Conservation (phyloP, 1,140 invertebrate genomes). For the Diorhabda sublineata region DNA sequence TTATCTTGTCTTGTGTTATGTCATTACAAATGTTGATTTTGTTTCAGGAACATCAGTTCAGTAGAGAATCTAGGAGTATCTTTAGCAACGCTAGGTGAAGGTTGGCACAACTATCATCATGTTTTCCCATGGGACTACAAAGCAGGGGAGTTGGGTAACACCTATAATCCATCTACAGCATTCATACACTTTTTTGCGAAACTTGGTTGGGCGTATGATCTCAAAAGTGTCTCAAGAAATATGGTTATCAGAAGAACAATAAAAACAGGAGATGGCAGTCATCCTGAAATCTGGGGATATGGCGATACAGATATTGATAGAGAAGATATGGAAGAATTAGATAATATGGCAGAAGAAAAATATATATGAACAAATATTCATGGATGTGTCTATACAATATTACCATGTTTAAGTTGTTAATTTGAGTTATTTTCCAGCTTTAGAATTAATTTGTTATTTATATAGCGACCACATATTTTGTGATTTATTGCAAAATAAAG, state of each 20-base stretch:
- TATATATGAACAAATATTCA: background rate
- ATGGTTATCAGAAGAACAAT: slow-evolving; percentile 61
- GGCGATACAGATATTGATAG: slow-evolving; percentile 49
- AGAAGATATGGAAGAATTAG: slow-evolving; percentile 45
- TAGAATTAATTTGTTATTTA: background rate
- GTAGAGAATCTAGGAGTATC: slow-evolving; percentile 69
- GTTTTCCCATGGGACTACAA: slow-evolving; percentile 86
- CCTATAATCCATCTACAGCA: slow-evolving; percentile 63
- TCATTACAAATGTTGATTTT: slow-evolving; percentile 13
- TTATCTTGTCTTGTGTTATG: background rate
- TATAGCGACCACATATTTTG: background rate
- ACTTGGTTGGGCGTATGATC: slow-evolving; percentile 71
- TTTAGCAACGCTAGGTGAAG: slow-evolving; percentile 71
- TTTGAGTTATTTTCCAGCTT: background rate
- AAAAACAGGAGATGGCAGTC: slow-evolving; percentile 61
- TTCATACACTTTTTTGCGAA: slow-evolving; percentile 70
- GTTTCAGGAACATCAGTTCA: slow-evolving; percentile 64
- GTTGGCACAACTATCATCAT: slow-evolving; percentile 96
- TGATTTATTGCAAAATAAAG: too few relatives aligned
- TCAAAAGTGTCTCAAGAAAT: slow-evolving; percentile 58
- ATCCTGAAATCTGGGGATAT: slow-evolving; percentile 49
- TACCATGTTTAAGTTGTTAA: background rate
- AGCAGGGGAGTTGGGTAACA: slow-evolving; percentile 71
- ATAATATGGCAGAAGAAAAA: slow-evolving; percentile 26
- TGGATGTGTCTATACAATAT: slow-evolving; percentile 7